Percentiles rank a stretch among this genome's conserved stretches.
These are phyloP conservation scores for Lepidochitona cinerea DNA, from an alignment of 2,888 invertebrate genomes.

Conservation along the genomic window DNA sequence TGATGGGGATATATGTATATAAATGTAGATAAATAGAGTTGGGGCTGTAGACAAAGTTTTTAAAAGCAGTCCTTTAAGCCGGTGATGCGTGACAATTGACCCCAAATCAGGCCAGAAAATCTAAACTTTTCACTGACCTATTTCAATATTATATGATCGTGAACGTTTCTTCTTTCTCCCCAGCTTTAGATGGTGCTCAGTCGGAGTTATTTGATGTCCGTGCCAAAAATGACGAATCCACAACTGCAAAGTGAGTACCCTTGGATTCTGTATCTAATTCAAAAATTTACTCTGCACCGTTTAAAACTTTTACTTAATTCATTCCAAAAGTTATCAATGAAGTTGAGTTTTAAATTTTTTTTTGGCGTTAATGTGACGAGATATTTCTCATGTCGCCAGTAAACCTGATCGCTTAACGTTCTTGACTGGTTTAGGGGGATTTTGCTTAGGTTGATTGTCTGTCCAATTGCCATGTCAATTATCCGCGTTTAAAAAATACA, in stretches of 20 bases:
- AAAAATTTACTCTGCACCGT: too few species aligned
- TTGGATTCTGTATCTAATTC: neutral
- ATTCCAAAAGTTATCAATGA: too few species aligned
- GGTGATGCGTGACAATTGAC: neutral
- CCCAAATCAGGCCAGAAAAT: neutral
- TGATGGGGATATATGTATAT: neutral
- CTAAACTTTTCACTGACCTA: conserved; percentile 7
- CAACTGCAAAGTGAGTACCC: conserved; percentile 69
- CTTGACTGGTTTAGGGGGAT: neutral
- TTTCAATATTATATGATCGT: conserved; percentile 2
- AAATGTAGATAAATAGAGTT: neutral
- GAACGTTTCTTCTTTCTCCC: conserved; percentile 21
- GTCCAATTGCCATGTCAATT: neutral
- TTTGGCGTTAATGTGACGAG: too few species aligned
- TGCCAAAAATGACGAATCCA: conserved; percentile 71
- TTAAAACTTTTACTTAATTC: too few species aligned
- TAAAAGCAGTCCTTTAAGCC: neutral
- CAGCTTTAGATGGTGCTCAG: conserved; percentile 70
- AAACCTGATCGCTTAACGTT: neutral
- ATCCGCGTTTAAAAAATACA: neutral
- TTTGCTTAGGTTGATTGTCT: neutral
- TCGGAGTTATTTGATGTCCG: conserved; percentile 72
- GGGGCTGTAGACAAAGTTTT: neutral
- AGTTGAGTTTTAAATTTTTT: too few species aligned
- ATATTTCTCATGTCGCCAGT: too few species aligned